A percentile compares a stretch with the other conserved stretches of the same genome.
These are phyloP conservation scores for Bombus soroeensis DNA, from an alignment of 1,140 invertebrate species.

Conservation along the genomic window DNA sequence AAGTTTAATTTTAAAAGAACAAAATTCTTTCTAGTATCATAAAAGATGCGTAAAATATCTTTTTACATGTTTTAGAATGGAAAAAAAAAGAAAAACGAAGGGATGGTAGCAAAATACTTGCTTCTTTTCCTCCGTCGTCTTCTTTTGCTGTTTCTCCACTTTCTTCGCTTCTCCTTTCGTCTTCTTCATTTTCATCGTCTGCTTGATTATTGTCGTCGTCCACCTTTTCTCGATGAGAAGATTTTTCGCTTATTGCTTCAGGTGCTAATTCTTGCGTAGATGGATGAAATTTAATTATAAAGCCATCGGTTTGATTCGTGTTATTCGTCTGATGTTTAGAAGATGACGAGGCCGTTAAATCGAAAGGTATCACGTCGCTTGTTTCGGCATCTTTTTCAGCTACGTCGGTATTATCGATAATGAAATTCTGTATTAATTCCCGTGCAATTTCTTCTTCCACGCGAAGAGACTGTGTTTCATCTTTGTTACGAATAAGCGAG, in stretches of 20 bases:
- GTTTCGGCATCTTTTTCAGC: neutral
- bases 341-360: neutral
- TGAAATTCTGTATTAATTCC: constrained; percentile 28
- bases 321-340: neutral
- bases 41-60: neutral
- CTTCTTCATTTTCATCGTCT: neutral
- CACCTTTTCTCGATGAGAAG: neutral
- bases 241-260: neutral
- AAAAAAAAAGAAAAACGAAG: neutral
- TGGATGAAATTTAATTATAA: neutral
- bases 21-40: too few relatives aligned
- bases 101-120: neutral
- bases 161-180: too few relatives aligned
- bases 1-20: too few relatives aligned
- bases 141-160: neutral
- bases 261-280: neutral
- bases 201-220: neutral
- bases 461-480: neutral
- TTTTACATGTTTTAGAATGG: neutral
- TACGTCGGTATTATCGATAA: neutral
- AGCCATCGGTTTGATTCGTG: neutral
- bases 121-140: neutral
- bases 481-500: neutral
- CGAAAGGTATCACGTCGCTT: neutral
- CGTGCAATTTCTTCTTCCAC: constrained; percentile 25